Percentiles rank a stretch among this genome's conserved stretches.
phyloP scores from a whole-genome alignment of 2,113 vertebrate genomes.

The Rhinogobius similis region DNA sequence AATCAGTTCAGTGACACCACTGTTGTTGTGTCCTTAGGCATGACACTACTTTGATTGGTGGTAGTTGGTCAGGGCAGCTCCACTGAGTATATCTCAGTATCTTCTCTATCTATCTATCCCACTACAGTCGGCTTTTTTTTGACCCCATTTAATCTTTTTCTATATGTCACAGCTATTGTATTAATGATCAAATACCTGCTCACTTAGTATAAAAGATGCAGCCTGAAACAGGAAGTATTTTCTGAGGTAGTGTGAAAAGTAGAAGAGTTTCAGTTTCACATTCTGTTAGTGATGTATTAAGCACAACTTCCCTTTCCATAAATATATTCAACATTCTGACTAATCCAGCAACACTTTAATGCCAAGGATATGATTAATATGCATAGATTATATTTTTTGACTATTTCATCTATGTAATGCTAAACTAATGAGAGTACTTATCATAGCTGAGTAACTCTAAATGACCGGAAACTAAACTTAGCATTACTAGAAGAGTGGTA shows the following conservation, averaged over 20 bases:
- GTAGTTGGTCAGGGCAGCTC: too few relatives aligned
- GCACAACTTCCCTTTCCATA: background rate
- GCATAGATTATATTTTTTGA: slow-evolving; percentile 5
- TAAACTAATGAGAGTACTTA: background rate
- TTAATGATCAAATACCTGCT: too few relatives aligned
- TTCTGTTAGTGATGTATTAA: background rate
- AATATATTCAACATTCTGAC: background rate
- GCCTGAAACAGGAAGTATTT: background rate
- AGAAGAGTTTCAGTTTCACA: background rate
- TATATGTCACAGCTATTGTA: too few relatives aligned
- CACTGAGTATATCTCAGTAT: too few relatives aligned
- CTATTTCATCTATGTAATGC: background rate
- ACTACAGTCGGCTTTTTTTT: too few relatives aligned
- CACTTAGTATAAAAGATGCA: too few relatives aligned
- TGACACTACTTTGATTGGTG: too few relatives aligned
- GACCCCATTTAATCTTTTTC: too few relatives aligned
- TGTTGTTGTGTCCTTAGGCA: too few relatives aligned
- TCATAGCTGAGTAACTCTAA: background rate
- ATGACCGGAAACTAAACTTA: background rate
- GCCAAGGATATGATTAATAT: background rate
- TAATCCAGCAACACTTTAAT: background rate
- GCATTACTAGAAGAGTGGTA: background rate
- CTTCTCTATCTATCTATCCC: too few relatives aligned
- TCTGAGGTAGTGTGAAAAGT: background rate
- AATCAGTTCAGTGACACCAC: too few relatives aligned